Percentiles rank a stretch among this genome's conserved stretches.
Evolutionary conservation across 2,888 invertebrate species (phyloP).

Genomic region (Folsomia candida): DNA sequence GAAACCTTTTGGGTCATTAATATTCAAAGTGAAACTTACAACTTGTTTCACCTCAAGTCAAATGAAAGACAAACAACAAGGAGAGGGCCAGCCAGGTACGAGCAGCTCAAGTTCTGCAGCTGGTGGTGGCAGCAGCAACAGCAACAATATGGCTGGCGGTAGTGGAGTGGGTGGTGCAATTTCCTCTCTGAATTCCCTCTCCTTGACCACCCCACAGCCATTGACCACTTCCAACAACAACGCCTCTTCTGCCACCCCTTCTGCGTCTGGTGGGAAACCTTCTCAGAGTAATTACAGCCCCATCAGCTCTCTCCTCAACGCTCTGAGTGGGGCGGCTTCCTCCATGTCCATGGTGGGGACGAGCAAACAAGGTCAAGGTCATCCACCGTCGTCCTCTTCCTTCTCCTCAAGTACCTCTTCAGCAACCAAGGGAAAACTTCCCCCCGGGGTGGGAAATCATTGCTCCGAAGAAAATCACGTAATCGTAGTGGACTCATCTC

Average conservation of each 20-base stretch:
- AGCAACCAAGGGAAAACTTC: neutral
- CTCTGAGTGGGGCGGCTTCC: constrained; percentile 37
- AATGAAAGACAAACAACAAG: constrained; percentile 10
- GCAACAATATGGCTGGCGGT: too few species aligned
- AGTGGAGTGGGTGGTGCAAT: neutral
- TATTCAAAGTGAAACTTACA: neutral
- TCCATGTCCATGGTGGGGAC: constrained; percentile 20
- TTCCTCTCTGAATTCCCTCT: neutral
- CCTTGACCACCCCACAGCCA: neutral
- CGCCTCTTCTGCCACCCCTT: neutral
- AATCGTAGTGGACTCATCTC: neutral
- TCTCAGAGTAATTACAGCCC: constrained; percentile 38
- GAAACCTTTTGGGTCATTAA: neutral
- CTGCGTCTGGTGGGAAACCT: constrained; percentile 10
- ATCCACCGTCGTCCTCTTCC: constrained; percentile 6
- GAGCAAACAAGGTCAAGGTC: neutral
- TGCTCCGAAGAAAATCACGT: neutral
- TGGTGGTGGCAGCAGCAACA: neutral
- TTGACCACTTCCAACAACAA: neutral
- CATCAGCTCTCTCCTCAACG: constrained; percentile 38
- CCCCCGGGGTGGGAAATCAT: neutral
- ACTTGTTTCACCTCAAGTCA: neutral
- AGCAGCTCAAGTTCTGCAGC: neutral
- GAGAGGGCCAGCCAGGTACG: neutral
- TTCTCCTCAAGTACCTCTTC: constrained; percentile 12